Base-by-base conservation (phyloP, 1,140 invertebrate genomes). In the Drosophila ambigua region DNA sequence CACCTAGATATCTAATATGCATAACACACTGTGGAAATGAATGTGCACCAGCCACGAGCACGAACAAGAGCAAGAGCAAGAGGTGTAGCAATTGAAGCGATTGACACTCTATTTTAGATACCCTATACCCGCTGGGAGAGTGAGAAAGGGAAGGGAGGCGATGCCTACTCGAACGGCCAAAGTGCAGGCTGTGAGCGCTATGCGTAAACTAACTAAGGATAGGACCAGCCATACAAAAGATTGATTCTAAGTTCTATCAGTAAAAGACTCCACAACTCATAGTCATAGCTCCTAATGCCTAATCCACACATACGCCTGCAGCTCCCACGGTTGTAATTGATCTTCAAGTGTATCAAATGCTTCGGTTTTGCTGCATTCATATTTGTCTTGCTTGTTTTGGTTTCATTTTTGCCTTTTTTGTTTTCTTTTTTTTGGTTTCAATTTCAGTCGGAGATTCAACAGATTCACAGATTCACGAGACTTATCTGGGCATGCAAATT, bases 1-100 rank as follows among this genome's bases (percentile, higher is more conserved):
- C 35, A 39, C 35, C 35, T 39, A 39, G 80, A 76, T 79, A 84
- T 84, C 77, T 84, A 79, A 83, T 84, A 83, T 83, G 80, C 76
- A 83, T 84, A 58, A 52, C 80, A 60, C 45, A 67, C 16, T 24
- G 35, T 63, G 41, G 55, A 68, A 68, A 57, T 23, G 72, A 76
- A 76, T 68, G 62, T 75, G 49, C 26, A 45, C 7, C 41, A 63
- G 24, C 51, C 48, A 51, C 45, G 9, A 45, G 31, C 31, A 11
- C 31, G 31, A 9, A 9, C 9, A 4, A 11, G 31, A 35, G 31
- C 26, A 28, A 6, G 26, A 28, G 31, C 3, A 11, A 2, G 28
- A 31, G 28, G 28, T 9, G 44, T 39, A 39, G 35, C 46, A 49
- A 49, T 16, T 39, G 28, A 59, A 48, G 45, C 44, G 45, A 35